phyloP scores from a whole-genome alignment of 2,797 vertebrate genomes.

The Benthosema pterotum region DNA sequence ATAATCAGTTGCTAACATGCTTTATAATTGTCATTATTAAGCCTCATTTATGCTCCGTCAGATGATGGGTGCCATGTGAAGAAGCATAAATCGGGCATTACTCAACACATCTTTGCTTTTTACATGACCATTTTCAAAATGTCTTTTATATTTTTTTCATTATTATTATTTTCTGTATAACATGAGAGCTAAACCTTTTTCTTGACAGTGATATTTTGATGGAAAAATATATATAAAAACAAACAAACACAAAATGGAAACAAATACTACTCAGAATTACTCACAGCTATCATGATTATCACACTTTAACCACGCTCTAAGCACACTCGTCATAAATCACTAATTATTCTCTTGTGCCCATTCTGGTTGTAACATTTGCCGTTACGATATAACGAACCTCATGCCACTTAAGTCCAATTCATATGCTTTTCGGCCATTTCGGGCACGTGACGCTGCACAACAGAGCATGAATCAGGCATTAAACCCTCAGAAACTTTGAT shows the following conservation, averaged over 20 bases:
- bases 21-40: slow-evolving; percentile 21
- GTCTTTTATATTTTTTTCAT: no score
- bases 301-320: slow-evolving; percentile 25
- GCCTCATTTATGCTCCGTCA: no score
- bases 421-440: no score
- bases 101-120: slow-evolving; percentile 47
- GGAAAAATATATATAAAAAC: slow-evolving; percentile 57
- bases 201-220: slow-evolving; percentile 40
- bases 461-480: no score
- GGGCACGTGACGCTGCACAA: no score
- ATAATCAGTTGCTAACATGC: slow-evolving; percentile 64
- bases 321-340: slow-evolving; percentile 27
- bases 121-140: slow-evolving; percentile 52
- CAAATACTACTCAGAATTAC: slow-evolving; percentile 30
- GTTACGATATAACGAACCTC: slow-evolving; percentile 17
- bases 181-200: slow-evolving; percentile 41
- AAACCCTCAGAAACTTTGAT: slow-evolving; percentile 30
- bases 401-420: slow-evolving; percentile 18
- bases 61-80: no score
- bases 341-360: slow-evolving; percentile 30
- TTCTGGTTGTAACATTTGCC: slow-evolving; percentile 27
- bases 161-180: slow-evolving; percentile 28
- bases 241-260: slow-evolving; percentile 40
- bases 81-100: slow-evolving; percentile 22
- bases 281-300: slow-evolving; percentile 23